These are phyloP conservation scores for Lochmaea capreae DNA, from an alignment of 2,888 invertebrate species.

Conservation along the genomic window DNA sequence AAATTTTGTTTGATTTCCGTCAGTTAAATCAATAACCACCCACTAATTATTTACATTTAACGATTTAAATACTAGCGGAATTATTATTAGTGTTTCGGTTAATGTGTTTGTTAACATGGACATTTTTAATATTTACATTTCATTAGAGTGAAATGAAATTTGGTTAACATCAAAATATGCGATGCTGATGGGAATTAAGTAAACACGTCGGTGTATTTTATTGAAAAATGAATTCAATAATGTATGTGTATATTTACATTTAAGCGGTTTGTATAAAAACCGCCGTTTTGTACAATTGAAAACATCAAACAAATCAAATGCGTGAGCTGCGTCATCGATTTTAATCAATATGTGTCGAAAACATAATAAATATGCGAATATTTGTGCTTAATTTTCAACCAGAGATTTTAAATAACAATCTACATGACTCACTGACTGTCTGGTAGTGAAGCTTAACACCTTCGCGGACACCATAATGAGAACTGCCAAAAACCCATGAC, in stretches of 20 bases:
- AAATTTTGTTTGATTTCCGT: not conserved
- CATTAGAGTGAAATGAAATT: constrained; percentile 14
- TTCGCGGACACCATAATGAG: too few species aligned
- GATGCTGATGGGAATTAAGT: constrained; percentile 6
- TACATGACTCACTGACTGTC: too few species aligned
- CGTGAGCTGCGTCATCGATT: not conserved
- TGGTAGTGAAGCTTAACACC: too few species aligned
- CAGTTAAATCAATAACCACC: not conserved
- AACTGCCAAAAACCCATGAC: too few species aligned
- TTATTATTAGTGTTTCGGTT: constrained; percentile 10
- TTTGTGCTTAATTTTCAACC: not conserved
- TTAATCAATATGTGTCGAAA: not conserved
- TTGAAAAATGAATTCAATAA: not conserved
- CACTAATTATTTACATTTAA: constrained; percentile 9
- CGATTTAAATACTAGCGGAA: not conserved
- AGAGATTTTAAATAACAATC: too few species aligned
- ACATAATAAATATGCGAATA: not conserved
- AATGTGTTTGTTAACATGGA: not conserved
- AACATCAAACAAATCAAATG: not conserved
- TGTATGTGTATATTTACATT: constrained; percentile 1
- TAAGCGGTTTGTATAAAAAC: constrained; percentile 2
- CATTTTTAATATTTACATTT: constrained; percentile 25
- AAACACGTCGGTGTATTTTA: constrained; percentile 7
- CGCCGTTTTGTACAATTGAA: not conserved
- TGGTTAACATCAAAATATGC: constrained; percentile 11